phyloP scores from a whole-genome alignment of 1,140 invertebrate genomes.

The Himalopsyche phryganea region DNA sequence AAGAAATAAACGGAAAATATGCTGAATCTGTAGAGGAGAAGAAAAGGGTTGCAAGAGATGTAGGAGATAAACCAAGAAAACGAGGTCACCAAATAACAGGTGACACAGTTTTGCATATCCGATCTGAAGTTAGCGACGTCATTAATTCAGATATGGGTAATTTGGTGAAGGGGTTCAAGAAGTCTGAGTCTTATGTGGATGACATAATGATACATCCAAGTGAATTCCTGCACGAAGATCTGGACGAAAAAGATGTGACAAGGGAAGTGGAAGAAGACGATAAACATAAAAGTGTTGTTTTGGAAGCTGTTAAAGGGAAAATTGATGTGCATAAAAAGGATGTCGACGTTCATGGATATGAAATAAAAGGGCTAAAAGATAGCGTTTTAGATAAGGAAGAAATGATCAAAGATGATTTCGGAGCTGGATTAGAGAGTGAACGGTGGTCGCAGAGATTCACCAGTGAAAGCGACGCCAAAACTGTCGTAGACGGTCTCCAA shows the following conservation, averaged over 20 bases:
- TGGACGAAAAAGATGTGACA: neutral
- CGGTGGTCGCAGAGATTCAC: neutral
- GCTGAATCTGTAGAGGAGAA: neutral
- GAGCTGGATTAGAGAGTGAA: too few relatives aligned
- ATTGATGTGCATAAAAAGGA: too few relatives aligned
- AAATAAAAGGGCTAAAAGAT: too few relatives aligned
- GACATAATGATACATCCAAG: slow-evolving; percentile 27
- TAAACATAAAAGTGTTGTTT: too few relatives aligned
- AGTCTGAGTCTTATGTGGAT: slow-evolving; percentile 17
- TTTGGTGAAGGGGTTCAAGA: neutral
- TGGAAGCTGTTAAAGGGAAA: neutral
- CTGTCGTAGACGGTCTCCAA: too few relatives aligned
- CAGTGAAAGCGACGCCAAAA: too few relatives aligned
- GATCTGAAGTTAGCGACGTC: slow-evolving; percentile 22
- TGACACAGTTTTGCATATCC: slow-evolving; percentile 24
- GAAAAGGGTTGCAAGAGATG: neutral
- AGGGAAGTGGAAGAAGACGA: neutral
- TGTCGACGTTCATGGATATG: too few relatives aligned
- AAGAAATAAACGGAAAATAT: neutral
- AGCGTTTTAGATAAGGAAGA: too few relatives aligned
- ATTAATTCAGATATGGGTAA: slow-evolving; percentile 23
- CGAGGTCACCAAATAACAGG: slow-evolving; percentile 5
- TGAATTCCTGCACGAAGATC: slow-evolving; percentile 13
- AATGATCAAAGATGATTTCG: too few relatives aligned
- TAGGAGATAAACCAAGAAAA: neutral